Evolutionary conservation across 1,140 invertebrate species (phyloP).

Genomic region (Drosophila quadrilineata): DNA sequence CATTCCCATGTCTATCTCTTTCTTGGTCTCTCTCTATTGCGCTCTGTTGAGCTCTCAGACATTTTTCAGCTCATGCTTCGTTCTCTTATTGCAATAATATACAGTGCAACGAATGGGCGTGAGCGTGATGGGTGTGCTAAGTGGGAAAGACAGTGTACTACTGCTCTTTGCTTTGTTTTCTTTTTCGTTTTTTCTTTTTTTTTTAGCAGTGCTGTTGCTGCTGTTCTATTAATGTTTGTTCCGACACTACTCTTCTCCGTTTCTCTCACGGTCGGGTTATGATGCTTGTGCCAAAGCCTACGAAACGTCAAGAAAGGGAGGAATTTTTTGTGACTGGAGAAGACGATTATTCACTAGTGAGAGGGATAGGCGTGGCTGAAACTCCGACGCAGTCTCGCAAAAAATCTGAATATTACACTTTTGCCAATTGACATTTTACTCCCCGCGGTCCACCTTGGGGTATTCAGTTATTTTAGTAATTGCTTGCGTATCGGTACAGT

Average conservation of each 20-base stretch:
- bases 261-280: slow-evolving; percentile 53
- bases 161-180: slow-evolving; percentile 44
- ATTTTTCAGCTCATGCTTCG: not conserved
- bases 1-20: not conserved
- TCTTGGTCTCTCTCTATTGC: slow-evolving; percentile 2
- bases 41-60: not conserved
- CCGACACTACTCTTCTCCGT: slow-evolving; percentile 32
- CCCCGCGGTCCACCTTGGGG: too few relatives aligned
- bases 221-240: not conserved
- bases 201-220: not conserved
- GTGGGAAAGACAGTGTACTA: slow-evolving; percentile 70
- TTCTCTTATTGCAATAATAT: slow-evolving; percentile 8
- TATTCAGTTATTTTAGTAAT: too few relatives aligned
- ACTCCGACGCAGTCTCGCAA: slow-evolving; percentile 28
- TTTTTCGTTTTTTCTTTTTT: slow-evolving; percentile 34
- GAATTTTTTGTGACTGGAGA: slow-evolving; percentile 29
- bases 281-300: slow-evolving; percentile 11
- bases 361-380: slow-evolving; percentile 59
- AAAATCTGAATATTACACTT: slow-evolving; percentile 51
- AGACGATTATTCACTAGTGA: slow-evolving; percentile 35
- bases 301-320: slow-evolving; percentile 13
- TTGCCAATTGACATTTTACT: not conserved
- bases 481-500: too few relatives aligned
- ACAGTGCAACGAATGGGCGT: slow-evolving; percentile 7
- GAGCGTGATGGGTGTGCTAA: slow-evolving; percentile 49